Base-by-base conservation (phyloP, 1,140 invertebrate genomes). In the Arion vulgaris region DNA sequence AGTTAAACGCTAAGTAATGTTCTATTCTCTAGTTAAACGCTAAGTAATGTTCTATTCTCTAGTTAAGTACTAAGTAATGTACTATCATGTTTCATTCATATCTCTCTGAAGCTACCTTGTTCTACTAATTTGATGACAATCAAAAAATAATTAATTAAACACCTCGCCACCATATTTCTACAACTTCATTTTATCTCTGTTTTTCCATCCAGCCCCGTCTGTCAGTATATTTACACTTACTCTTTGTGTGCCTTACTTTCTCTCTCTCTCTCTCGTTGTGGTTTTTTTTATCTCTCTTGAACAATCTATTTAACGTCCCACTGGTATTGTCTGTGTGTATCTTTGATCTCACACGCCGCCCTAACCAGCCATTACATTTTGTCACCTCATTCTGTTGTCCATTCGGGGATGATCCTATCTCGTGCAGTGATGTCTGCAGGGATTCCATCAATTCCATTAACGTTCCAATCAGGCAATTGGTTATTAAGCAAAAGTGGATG, bases 401-500 rank as follows among this genome's bases (percentile, higher is more conserved):
- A n/a, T 34, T 28, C 2, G 62, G 62, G 62, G 62, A 34, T 2
- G n/a, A 28, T 1, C 28, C 11, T 34, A 7, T 66, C 62, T n/a
- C 62, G 62, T 66, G 62, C 17, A 5, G 62, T 0, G 4, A 23
- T 32, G 17, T 7, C 62, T 2, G 32, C 2, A 32, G 62, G 19
- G 62, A 66, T 32, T 2, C 28, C 11, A 32, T 32, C 62, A 66
- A 66, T 66, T 66, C 62, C 62, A 66, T 66, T 66, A 66, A 66
- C n/a, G 28, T 5, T 11, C 28, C 62, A 66, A 66, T 66, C 62
- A 66, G 62, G 62, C 62, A 66, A 66, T 66, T 66, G 62, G 62
- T 66, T 66, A 66, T 66, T 66, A 66, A 66, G 62, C 62, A 66
- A 66, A 66, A 66, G 62, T 66, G 28, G 62, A 32, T 66, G 62